Conservation (phyloP, 2,888 invertebrate genomes). For the Hirudinaria manillensis region DNA sequence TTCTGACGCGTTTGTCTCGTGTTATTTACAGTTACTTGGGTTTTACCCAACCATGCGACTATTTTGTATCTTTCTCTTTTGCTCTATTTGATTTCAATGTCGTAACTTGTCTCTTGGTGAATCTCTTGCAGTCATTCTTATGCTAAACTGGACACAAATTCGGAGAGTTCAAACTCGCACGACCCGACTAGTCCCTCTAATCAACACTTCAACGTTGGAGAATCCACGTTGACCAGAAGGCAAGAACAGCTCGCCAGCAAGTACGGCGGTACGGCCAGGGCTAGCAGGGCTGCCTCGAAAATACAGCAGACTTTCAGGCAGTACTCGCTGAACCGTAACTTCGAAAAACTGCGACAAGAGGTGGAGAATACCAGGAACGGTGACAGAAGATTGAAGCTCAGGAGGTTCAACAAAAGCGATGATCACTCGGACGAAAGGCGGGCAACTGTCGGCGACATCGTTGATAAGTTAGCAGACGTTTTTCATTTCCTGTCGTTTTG, state of each 20-base stretch:
- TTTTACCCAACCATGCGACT: too few relatives aligned
- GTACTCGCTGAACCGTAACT: constrained; percentile 85
- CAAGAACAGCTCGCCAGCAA: constrained; percentile 90
- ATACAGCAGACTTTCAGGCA: constrained; percentile 93
- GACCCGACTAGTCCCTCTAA: too few relatives aligned
- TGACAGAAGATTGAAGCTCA: background rate
- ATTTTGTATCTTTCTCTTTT: too few relatives aligned
- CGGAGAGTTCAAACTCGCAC: too few relatives aligned
- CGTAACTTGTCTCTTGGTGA: too few relatives aligned
- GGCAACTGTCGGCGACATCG: background rate
- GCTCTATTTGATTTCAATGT: too few relatives aligned
- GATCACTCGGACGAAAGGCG: background rate
- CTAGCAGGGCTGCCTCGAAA: constrained; percentile 84
- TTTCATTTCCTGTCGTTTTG: too few relatives aligned
- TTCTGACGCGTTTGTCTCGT: too few relatives aligned
- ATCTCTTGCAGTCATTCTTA: too few relatives aligned
- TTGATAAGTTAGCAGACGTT: background rate
- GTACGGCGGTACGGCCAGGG: constrained; percentile 81
- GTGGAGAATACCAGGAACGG: constrained; percentile 61
- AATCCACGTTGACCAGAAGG: constrained; percentile 56
- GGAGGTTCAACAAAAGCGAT: background rate
- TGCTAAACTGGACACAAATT: too few relatives aligned
- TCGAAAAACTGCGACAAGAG: constrained; percentile 68
- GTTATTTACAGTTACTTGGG: too few relatives aligned
- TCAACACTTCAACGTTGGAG: constrained; percentile 17